Conservation (phyloP, 1,140 invertebrate genomes). For the Zaprionus capensis region DNA sequence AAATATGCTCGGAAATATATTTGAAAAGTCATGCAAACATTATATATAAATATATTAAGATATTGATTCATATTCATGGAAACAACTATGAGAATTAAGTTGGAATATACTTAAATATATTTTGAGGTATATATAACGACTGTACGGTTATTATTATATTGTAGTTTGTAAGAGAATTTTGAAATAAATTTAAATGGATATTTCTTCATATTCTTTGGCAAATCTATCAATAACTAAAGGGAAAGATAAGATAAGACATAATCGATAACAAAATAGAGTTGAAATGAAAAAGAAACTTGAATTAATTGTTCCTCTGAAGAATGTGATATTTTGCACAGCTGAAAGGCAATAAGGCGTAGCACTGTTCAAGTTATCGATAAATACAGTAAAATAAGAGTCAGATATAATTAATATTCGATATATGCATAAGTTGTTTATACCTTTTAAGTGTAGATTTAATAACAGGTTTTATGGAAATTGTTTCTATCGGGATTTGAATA, state of each 20-base stretch:
- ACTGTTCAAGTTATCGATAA: neutral
- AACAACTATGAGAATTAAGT: slow-evolving; percentile 29
- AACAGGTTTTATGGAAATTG: too few species aligned
- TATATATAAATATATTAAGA: slow-evolving; percentile 3
- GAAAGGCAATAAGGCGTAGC: slow-evolving; percentile 22
- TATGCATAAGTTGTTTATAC: neutral
- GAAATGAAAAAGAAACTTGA: neutral
- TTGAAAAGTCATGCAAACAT: slow-evolving; percentile 23
- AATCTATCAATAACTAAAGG: neutral
- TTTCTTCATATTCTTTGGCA: neutral
- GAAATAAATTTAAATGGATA: neutral
- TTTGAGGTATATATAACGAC: neutral
- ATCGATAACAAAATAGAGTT: neutral
- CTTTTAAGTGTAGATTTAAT: neutral
- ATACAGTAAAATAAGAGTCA: neutral
- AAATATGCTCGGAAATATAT: slow-evolving; percentile 11
- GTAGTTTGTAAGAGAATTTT: neutral
- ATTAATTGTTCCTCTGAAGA: slow-evolving; percentile 23
- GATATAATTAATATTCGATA: too few species aligned
- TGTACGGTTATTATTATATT: slow-evolving; percentile 8
- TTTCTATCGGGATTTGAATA: too few species aligned
- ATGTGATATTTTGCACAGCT: slow-evolving; percentile 65
- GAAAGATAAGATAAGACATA: neutral
- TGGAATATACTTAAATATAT: slow-evolving; percentile 32
- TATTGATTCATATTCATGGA: slow-evolving; percentile 19